Evolutionary conservation across 2,113 vertebrate species (phyloP).

Genomic region (Dicaeum eximium): DNA sequence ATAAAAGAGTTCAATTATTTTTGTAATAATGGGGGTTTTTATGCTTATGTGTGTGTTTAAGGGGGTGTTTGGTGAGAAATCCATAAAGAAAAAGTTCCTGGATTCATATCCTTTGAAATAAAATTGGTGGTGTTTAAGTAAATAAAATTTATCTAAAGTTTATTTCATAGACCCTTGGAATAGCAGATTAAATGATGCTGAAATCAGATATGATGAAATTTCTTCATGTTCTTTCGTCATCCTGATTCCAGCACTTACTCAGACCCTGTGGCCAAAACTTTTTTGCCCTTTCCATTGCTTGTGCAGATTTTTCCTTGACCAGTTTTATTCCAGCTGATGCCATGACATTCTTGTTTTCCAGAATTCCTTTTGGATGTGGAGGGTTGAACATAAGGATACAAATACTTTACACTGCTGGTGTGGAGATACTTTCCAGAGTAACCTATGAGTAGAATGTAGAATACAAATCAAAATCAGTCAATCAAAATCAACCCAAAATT

Average conservation of each 20-base stretch:
- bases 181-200: not conserved
- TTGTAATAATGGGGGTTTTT: fast-evolving
- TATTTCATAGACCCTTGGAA: not conserved
- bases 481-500: not conserved
- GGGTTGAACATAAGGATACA: not conserved
- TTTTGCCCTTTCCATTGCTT: not conserved
- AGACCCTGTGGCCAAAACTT: not conserved
- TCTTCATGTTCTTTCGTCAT: not conserved
- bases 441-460: not conserved
- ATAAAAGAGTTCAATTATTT: not conserved
- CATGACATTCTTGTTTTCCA: not conserved
- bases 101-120: not conserved
- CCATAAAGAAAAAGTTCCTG: not conserved
- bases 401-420: not conserved
- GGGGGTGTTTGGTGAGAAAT: not conserved
- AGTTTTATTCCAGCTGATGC: not conserved
- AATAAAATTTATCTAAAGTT: not conserved
- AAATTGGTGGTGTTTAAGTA: not conserved
- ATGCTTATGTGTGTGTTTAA: not conserved
- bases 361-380: not conserved
- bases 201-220: not conserved
- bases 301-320: not conserved
- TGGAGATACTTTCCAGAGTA: not conserved
- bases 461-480: not conserved
- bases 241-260: not conserved